A percentile compares a stretch with the other conserved stretches of the same genome.
Conservation (phyloP, 1,140 invertebrate genomes). For the Saccostrea glomerata region DNA sequence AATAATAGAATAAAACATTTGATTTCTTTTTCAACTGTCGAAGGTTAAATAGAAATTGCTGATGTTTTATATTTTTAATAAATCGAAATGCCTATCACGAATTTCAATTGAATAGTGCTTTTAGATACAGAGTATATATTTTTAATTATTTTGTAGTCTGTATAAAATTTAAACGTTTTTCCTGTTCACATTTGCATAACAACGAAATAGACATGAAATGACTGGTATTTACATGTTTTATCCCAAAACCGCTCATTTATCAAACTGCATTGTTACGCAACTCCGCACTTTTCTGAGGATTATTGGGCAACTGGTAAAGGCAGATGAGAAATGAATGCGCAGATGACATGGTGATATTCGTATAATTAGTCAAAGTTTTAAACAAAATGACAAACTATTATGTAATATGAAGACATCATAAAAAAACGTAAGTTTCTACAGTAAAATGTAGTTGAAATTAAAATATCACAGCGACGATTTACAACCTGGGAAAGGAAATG, state of each 20-base stretch:
- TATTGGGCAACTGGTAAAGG: not conserved
- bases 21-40: too few relatives aligned
- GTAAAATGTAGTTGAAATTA: too few relatives aligned
- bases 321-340: not conserved
- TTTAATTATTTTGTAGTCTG: too few relatives aligned
- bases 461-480: too few relatives aligned
- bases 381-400: constrained; percentile 1
- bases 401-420: not conserved
- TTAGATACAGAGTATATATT: not conserved
- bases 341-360: not conserved
- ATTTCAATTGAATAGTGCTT: not conserved
- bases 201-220: not conserved
- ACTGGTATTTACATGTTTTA: not conserved
- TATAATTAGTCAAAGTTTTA: not conserved
- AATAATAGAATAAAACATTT: too few relatives aligned
- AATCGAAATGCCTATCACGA: not conserved
- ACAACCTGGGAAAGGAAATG: too few relatives aligned
- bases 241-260: not conserved
- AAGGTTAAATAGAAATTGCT: too few relatives aligned
- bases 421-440: too few relatives aligned
- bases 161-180: not conserved
- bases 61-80: too few relatives aligned
- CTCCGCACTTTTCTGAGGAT: not conserved
- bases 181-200: not conserved
- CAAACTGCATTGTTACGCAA: not conserved